Percentiles rank a stretch among this genome's conserved stretches.
These are phyloP conservation scores for Hyperoodon ampullatus DNA, from an alignment of 2,113 vertebrate genomes.

Conservation along the genomic window DNA sequence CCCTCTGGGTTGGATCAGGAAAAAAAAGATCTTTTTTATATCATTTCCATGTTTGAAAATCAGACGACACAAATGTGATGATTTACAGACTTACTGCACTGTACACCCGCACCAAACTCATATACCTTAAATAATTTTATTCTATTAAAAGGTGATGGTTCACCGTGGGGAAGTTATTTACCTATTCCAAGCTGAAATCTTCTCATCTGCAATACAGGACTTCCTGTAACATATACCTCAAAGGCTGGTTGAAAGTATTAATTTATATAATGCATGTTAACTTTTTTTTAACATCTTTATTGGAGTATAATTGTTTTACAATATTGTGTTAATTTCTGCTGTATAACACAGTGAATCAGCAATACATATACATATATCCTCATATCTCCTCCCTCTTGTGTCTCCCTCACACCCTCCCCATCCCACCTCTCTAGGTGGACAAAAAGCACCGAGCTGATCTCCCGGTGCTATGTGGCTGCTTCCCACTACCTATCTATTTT, in stretches of 20 bases:
- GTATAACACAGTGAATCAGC: too few relatives aligned
- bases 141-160: background rate
- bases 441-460: too few relatives aligned
- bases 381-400: too few relatives aligned
- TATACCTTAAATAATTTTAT: background rate
- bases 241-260: background rate
- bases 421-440: too few relatives aligned
- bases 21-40: background rate
- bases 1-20: background rate
- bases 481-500: too few relatives aligned
- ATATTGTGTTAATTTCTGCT: too few relatives aligned
- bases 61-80: background rate
- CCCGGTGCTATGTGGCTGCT: too few relatives aligned
- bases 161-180: background rate
- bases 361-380: too few relatives aligned
- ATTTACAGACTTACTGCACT: background rate
- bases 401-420: too few relatives aligned
- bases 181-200: background rate
- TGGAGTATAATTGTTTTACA: too few relatives aligned
- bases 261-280: background rate
- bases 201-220: background rate
- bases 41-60: background rate
- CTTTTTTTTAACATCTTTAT: too few relatives aligned
- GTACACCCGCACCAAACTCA: background rate
- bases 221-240: background rate